A percentile compares a stretch with the other conserved stretches of the same genome.
phyloP scores from a whole-genome alignment of 2,797 vertebrate species.

The Melopsittacus undulatus region DNA sequence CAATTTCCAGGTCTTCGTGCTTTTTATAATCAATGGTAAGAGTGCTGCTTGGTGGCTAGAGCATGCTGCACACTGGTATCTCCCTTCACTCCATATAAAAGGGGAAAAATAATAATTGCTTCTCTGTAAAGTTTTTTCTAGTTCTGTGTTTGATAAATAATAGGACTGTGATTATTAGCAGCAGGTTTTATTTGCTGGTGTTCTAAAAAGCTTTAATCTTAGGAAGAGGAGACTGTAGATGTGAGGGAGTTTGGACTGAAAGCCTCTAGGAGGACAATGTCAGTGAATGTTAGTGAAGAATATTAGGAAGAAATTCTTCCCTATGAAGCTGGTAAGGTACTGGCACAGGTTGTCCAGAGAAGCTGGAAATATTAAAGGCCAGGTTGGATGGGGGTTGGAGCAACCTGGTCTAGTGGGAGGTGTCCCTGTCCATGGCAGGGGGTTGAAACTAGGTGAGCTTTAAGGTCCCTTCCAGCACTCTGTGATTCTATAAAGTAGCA shows the following conservation, averaged over 20 bases:
- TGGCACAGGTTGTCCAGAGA: background rate
- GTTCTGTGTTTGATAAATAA: background rate
- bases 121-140: background rate
- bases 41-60: background rate
- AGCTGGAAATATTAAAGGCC: background rate
- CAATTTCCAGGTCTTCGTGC: background rate
- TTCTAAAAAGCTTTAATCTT: background rate
- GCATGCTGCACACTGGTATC: background rate
- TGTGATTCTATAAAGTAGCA: background rate
- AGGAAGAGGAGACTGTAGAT: background rate
- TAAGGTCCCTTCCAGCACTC: background rate
- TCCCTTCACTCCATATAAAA: background rate
- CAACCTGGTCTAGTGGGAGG: background rate
- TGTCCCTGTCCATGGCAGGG: background rate
- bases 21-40: background rate
- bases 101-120: background rate
- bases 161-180: background rate
- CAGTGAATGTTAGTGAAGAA: background rate
- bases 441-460: background rate
- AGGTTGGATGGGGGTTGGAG: background rate
- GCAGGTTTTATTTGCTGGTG: background rate
- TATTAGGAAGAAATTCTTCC: background rate
- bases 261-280: background rate
- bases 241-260: background rate
- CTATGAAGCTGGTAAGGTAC: background rate